Base-by-base conservation (phyloP, 2,888 invertebrate genomes). In the Heliothis peltigera region DNA sequence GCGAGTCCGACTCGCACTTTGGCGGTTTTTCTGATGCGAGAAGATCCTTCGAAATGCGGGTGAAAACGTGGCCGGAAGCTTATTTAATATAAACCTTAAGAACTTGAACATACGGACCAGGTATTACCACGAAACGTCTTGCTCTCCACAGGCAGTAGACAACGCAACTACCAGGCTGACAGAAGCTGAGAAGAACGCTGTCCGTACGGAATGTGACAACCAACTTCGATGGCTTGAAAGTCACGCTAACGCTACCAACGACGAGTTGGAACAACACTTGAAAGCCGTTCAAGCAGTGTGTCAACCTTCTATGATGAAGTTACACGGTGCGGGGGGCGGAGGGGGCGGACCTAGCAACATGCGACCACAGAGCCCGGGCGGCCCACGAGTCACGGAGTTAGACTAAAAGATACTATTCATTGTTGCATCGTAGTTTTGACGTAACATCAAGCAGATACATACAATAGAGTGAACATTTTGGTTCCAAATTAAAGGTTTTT, bases 171-270 rank as follows among this genome's bases (percentile, higher is more conserved):
- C 95, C 39, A 96, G 97, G 83, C 92, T 98, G 4, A 95, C 96
- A 22, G 96, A 96, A 0, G 92, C 93, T 0, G 98, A 98, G 85
- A 97, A 97, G 83, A 95, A 96, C 52, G 88, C 94, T 15, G 97
- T 98, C 0, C 88, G 95, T 6, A 96, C 96, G 17, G 97, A 97
- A 85, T 97, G 97, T 84, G 93, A 95, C 21, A 96, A 96, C 15
- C 96, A 97, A 63, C 94, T 98, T 62, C 92, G 95, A 12, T 98
- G 98, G 98, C 91, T 98, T 42, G 98, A 98, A 80, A 90, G 93
- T 21, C 98, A 98, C 86, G 96, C 96, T 1, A 92, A 98, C 48
- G 98, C 98, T 6, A 97, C 97, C 56, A 97, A 97, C 80, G 96
- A 96, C 8, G 98, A 98, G 78, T 96, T 97, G 76, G 98, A 98